Evolutionary conservation across 2,113 vertebrate genomes (phyloP), one percentile per base, ranked within the genome.

Genomic region (Pseudopipra pipra): DNA sequence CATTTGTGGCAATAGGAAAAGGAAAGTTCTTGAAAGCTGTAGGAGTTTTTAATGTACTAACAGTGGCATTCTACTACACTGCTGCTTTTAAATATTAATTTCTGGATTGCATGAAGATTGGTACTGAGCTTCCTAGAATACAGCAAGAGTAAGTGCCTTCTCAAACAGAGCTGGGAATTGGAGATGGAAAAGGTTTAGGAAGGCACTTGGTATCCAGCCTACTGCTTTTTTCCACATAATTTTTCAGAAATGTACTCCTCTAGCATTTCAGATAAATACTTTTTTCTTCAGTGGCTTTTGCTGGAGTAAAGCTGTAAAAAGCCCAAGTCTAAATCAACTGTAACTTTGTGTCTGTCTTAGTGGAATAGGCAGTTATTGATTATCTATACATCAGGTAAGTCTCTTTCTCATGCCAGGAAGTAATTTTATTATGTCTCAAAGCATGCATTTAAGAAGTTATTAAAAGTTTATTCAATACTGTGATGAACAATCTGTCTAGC

Each of bases 331-430:
- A 66, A 85, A 89, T 73, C 24, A 78, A 12, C 44, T 2, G 3
- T 66, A 76, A 66, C 62, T 75, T 86, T 73, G 55, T 80, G 80
- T 67, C 71, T 89, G 73, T 63, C 91, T 86, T n/a, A 85, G 84
- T 87, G 74, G 47, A 91, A 89, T 44, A 76, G 96, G 63, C 88
- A 90, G 28, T 41, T 94, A 93, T 93, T 91, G 95, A 96, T 96
- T 91, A 94, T 54, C 94, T 85, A 73, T 93, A 83, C 37, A 22
- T 95, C 74, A 87, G 62, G 39, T 91, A 73, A 93, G 82, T 89
- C 66, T 95, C 30, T 77, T 82, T 68, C 71, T 96, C 62, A 73
- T 89, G 84, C 81, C 81, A 70, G 78, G 85, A 94, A 95, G 89
- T 91, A 58, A 87, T 94, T 95, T 63, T 79, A 81, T 93, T 89